Conservation (phyloP, 1,140 invertebrate genomes). For the Danaus plexippus region DNA sequence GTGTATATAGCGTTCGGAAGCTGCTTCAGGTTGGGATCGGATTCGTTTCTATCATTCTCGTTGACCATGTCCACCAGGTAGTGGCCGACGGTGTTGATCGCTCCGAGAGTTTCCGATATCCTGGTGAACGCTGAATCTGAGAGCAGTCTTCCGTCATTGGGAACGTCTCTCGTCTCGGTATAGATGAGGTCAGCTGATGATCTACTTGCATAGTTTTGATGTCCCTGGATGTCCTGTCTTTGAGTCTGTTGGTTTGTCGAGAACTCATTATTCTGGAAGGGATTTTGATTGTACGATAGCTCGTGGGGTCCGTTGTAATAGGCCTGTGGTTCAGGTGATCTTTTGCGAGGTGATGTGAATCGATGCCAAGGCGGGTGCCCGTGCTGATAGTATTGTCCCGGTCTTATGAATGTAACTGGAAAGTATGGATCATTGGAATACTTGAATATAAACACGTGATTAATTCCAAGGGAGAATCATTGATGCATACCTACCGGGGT, state of each 20-base stretch:
- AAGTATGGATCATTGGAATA: conserved; percentile 10
- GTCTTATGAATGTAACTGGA: conserved; percentile 45
- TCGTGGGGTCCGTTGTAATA: conserved; percentile 21
- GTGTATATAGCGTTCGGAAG: conserved; percentile 81
- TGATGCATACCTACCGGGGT: conserved; percentile 70
- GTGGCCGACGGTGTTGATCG: conserved; percentile 85
- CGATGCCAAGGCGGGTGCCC: conserved; percentile 54
- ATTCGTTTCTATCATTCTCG: conserved; percentile 56
- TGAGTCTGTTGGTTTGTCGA: background rate
- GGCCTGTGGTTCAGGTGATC: conserved; percentile 36
- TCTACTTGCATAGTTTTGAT: conserved; percentile 40
- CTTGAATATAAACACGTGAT: conserved; percentile 1
- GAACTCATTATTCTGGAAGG: conserved; percentile 12
- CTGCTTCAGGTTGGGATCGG: conserved; percentile 54
- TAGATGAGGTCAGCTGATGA: conserved; percentile 36
- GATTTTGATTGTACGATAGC: conserved; percentile 27
- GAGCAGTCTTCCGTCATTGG: conserved; percentile 64
- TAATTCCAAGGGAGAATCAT: conserved; percentile 14
- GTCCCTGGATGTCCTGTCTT: conserved; percentile 25
- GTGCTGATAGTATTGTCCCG: conserved; percentile 40
- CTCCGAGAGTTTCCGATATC: conserved; percentile 80
- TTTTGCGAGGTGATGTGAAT: conserved; percentile 50
- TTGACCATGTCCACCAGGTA: conserved; percentile 86
- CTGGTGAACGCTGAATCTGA: conserved; percentile 74
- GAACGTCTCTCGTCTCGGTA: conserved; percentile 33